Base-by-base conservation (phyloP, 2,888 invertebrate genomes). In the Diabrotica balteata region DNA sequence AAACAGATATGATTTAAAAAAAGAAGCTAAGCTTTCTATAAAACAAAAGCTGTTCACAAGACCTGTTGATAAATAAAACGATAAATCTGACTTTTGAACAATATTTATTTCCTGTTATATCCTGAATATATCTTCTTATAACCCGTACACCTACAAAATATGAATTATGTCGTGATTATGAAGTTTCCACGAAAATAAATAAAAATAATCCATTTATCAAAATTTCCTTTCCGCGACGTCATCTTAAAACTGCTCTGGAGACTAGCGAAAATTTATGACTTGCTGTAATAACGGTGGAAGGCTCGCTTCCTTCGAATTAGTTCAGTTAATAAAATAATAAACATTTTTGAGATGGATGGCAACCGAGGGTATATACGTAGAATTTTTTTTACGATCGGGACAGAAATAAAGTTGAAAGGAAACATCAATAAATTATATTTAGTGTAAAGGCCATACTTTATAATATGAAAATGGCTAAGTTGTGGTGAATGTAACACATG, bases 161-260 rank as follows among this genome's bases (percentile, higher is more conserved):
- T 32, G 32, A 32, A 32, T 32, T 32, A 32, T 32, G 32, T 32
- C 32, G 32, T 32, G 32, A 32, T 32, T 32, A 32, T 32, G 32
- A 32, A 32, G 32, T 32, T 32, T 32, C 32, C 32, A 32, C 5
- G 3, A 32, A 32, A 32, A 32, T 32, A 32, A 67, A 68, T 67
- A 68, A 67, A 71, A 68, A 65, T 61, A 64, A 64, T 63, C 64
- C 71, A 69, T 71, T 69, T 71, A 71, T 71, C 68, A 67, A 71
- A 71, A 59, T 71, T 65, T 71, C 57, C 67, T 67, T 61, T 53
- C 68, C 52, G 51, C 68, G 49, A 55, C 59, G 68, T 65, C 71
- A 67, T 59, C 58, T 68, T 51, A 71, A 67, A 71, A 67, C 62
- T 59, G 59, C 59, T 63, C 65, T 47, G 43, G 63, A 62, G 59